Evolutionary conservation across 2,888 invertebrate species (phyloP), one percentile per base, ranked within the genome.

Genomic region (Acrocyrtus sp.): DNA sequence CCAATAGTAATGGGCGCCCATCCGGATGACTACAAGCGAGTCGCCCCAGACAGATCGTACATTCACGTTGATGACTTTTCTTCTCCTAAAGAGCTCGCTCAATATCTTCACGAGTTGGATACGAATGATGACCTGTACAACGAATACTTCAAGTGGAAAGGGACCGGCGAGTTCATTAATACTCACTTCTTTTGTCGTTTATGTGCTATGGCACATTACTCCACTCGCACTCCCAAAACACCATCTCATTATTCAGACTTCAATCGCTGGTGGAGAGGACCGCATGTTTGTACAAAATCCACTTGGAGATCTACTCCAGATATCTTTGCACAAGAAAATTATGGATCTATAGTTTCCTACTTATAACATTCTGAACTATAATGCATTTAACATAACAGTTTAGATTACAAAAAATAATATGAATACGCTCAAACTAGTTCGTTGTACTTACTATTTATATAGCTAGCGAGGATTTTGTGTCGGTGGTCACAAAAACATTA

Each of bases 1-100:
- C 97, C 97, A 0, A 94, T 98, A 78, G 97, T 96, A 70, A 96
- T 98, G 96, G 97, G 98, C 0, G 97, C 95, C 0, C 90, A 93
- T 51, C 94, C 94, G 0, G 91, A 92, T 70, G 97, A 98, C 84
- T 98, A 98, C 85, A 91, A 91, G 74, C 89, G 92, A 51, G 90
- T 91, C 78, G 93, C 97, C 2, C 98, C 98, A 0, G 90, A 92
- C 83, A 91, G 93, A 81, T 96, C 95, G 3, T 98, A 93, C 86
- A 92, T 98, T 72, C 97, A 98, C 85, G 95, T 98, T 22, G 97
- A 98, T 83, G 96, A 98, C 84, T 98, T 97, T 84, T 90, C 90
- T 29, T 91, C 92, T 22, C 92, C 97, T 0, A 90, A 91, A 82
- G 92, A 94, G 80, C 87, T 98, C 76, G 97, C 97, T 41, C 89